Conservation (phyloP, 1,140 invertebrate genomes). For the Diuraphis noxia region DNA sequence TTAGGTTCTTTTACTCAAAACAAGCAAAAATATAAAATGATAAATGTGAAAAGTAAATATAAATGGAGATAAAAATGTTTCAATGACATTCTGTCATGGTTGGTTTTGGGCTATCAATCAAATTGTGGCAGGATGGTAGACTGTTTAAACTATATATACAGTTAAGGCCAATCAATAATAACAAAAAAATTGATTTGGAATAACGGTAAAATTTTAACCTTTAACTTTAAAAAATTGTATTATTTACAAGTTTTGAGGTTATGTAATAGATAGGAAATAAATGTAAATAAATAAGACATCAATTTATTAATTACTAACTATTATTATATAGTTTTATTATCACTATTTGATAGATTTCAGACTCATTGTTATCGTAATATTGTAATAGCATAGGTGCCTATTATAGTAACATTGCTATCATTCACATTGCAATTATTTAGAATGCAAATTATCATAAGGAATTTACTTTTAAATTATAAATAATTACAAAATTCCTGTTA, state of each 20-base stretch:
- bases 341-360: too few relatives aligned
- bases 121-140: not conserved
- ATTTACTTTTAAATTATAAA: too few relatives aligned
- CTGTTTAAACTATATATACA: not conserved
- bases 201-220: not conserved
- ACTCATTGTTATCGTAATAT: too few relatives aligned
- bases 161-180: not conserved
- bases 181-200: not conserved
- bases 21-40: not conserved
- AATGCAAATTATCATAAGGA: too few relatives aligned
- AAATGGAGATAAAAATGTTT: not conserved
- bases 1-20: not conserved
- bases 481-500: too few relatives aligned
- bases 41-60: not conserved
- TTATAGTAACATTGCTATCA: too few relatives aligned
- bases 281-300: not conserved
- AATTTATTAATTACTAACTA: not conserved
- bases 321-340: too few relatives aligned
- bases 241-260: not conserved
- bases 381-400: too few relatives aligned
- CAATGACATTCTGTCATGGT: not conserved
- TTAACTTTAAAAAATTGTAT: not conserved
- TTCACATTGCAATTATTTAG: too few relatives aligned
- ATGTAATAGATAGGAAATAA: not conserved
- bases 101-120: not conserved